Evolutionary conservation across 92 coral and sea anemone genomes (phyloP).

Genomic region (Virgularia gustaviana): DNA sequence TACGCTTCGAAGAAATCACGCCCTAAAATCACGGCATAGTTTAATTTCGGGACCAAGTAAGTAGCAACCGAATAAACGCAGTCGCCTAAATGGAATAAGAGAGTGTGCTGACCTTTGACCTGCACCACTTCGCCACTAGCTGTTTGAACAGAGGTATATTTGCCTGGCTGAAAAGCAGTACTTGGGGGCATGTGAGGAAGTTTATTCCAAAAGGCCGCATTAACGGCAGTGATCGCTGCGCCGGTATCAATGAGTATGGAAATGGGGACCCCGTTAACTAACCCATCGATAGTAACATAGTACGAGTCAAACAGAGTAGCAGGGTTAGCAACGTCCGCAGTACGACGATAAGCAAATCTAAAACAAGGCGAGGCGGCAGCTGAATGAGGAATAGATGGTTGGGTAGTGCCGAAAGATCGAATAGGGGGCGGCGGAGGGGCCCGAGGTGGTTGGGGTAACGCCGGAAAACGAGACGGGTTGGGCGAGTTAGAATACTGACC

Average conservation of each 20-base stretch:
- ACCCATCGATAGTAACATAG: background rate
- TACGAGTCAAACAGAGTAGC: background rate
- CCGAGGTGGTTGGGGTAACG: no score
- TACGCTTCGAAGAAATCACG: background rate
- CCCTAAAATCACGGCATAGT: constrained; percentile 3
- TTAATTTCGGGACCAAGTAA: background rate
- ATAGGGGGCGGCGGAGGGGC: no score
- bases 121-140: background rate
- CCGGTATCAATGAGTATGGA: background rate
- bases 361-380: no score
- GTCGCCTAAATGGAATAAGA: background rate
- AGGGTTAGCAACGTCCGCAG: no score
- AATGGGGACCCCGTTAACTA: background rate
- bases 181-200: background rate
- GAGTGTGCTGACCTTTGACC: background rate
- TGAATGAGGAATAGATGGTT: no score
- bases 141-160: background rate
- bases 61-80: background rate
- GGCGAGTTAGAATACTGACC: no score
- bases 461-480: no score
- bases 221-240: background rate
- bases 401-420: no score
- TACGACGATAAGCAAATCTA: no score
- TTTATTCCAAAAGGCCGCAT: background rate
- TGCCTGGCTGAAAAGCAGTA: background rate